Evolutionary conservation across 2,113 vertebrate genomes (phyloP).

Genomic region (Strigops habroptila): DNA sequence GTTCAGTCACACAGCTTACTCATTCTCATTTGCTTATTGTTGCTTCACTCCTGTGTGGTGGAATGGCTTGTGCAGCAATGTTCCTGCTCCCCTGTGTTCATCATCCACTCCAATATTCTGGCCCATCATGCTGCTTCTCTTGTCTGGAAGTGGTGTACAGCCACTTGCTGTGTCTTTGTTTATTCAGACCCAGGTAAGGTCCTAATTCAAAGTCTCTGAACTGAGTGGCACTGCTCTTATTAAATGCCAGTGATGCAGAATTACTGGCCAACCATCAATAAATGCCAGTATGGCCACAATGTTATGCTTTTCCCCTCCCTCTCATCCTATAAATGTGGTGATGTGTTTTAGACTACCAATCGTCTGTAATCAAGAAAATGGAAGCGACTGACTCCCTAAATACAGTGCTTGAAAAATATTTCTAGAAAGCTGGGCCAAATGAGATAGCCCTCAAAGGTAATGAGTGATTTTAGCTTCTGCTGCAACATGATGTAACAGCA

Average conservation of each 20-base stretch:
- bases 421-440: background rate
- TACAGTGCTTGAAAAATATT: background rate
- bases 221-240: background rate
- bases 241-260: background rate
- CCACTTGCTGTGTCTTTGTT: background rate
- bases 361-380: background rate
- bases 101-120: background rate
- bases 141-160: background rate
- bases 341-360: background rate
- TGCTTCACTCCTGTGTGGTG: background rate
- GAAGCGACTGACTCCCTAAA: background rate
- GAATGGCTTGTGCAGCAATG: rapidly evolving
- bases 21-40: background rate
- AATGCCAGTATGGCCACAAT: background rate
- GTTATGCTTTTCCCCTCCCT: background rate
- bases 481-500: background rate
- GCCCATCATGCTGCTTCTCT: background rate
- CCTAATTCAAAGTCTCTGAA: background rate
- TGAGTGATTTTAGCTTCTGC: background rate
- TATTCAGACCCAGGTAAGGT: background rate
- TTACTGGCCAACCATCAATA: background rate
- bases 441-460: background rate
- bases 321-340: background rate
- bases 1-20: background rate
- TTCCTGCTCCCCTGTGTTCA: background rate